These are phyloP conservation scores for Notiomystis cincta DNA, from an alignment of 2,113 vertebrate genomes.

Conservation along the genomic window DNA sequence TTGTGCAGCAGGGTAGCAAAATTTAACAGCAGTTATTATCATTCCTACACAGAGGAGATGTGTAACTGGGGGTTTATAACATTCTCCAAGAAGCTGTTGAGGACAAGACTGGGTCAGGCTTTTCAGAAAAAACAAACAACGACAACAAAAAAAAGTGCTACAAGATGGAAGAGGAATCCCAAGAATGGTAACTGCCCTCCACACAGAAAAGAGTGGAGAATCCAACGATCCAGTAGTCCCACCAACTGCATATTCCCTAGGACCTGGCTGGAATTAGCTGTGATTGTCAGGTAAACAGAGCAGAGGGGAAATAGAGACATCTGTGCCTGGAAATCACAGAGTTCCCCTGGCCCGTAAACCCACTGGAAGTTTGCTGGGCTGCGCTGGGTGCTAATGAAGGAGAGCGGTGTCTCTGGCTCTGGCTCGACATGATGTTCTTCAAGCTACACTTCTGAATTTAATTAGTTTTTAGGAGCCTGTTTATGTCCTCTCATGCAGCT, in stretches of 20 bases:
- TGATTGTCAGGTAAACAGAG: background rate
- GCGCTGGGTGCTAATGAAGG: background rate
- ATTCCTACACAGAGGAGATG: background rate
- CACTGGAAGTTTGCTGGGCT: background rate
- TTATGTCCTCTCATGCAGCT: background rate
- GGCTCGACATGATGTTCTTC: background rate
- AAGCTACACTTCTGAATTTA: background rate
- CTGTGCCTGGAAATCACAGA: background rate
- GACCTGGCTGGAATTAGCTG: background rate
- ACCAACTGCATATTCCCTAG: background rate
- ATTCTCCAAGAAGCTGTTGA: background rate
- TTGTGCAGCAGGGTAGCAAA: background rate
- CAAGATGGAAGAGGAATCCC: background rate
- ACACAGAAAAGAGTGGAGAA: fast-evolving
- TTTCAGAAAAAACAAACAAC: background rate
- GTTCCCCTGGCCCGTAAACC: background rate
- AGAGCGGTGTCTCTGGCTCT: background rate
- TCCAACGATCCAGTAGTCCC: background rate
- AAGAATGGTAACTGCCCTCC: background rate
- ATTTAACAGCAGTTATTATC: background rate
- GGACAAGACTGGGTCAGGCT: background rate
- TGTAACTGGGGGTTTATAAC: background rate
- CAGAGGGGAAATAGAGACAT: background rate
- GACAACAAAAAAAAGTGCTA: background rate
- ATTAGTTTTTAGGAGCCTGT: slow-evolving; percentile 12